phyloP scores from a whole-genome alignment of 2,888 invertebrate species.

The Melanchra persicariae region DNA sequence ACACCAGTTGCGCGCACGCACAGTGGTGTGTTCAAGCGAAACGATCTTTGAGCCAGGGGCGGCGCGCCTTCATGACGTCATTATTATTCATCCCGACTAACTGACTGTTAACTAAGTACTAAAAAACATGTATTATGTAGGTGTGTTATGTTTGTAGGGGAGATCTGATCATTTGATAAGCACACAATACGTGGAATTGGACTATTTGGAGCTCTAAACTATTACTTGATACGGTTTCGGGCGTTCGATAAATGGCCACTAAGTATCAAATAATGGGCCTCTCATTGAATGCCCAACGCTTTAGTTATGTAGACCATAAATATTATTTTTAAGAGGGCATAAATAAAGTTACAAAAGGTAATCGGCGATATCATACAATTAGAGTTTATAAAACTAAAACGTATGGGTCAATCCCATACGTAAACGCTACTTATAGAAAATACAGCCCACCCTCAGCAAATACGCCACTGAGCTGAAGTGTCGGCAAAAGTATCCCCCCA shows the following conservation, averaged over 20 bases:
- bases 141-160: conserved; percentile 61
- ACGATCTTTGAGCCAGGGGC: conserved; percentile 83
- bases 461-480: neutral
- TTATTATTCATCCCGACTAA: conserved; percentile 77
- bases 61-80: conserved; percentile 83
- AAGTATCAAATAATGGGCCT: conserved; percentile 3
- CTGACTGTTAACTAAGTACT: conserved; percentile 68
- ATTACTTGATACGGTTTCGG: conserved; percentile 32
- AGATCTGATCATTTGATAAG: conserved; percentile 58
- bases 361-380: too few relatives aligned
- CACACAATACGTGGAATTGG: conserved; percentile 42
- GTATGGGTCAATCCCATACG: too few relatives aligned
- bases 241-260: neutral
- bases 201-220: conserved; percentile 36
- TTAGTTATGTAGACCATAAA: neutral
- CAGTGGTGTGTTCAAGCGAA: conserved; percentile 77
- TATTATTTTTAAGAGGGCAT: neutral
- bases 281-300: conserved; percentile 4
- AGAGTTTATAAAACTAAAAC: too few relatives aligned
- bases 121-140: conserved; percentile 64
- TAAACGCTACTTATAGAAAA: neutral
- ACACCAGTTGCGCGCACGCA: conserved; percentile 67
- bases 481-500: neutral
- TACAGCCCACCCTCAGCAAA: neutral
- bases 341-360: neutral